These are phyloP conservation scores for Silvanus unidentatus DNA, from an alignment of 2,888 invertebrate species.

Conservation along the genomic window DNA sequence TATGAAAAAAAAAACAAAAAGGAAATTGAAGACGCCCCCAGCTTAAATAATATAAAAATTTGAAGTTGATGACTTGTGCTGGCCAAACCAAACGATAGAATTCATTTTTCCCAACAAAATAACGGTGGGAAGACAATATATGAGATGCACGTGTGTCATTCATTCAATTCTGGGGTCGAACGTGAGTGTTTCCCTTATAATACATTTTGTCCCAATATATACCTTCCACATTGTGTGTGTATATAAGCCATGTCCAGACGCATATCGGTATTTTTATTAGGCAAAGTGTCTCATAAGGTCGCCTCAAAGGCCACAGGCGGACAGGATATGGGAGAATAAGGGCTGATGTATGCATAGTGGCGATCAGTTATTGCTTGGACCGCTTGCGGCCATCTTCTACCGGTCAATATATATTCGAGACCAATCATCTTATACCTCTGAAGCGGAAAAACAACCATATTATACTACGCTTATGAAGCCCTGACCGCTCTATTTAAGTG, in stretches of 20 bases:
- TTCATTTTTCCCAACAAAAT: slow-evolving; percentile 5
- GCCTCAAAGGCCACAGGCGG: slow-evolving; percentile 31
- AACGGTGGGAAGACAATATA: slow-evolving; percentile 18
- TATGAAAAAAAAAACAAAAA: too few species aligned
- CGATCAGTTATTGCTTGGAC: slow-evolving; percentile 37
- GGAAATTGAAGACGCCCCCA: too few species aligned
- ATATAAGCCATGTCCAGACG: slow-evolving; percentile 40
- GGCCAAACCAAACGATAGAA: too few species aligned
- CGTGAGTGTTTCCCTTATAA: slow-evolving; percentile 8
- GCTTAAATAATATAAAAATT: background rate
- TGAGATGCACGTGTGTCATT: slow-evolving; percentile 19
- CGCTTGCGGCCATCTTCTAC: slow-evolving; percentile 34
- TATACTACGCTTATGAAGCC: slow-evolving; percentile 39
- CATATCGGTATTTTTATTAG: slow-evolving; percentile 42
- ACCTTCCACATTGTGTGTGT: slow-evolving; percentile 27
- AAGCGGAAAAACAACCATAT: slow-evolving; percentile 45
- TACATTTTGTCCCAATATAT: slow-evolving; percentile 9
- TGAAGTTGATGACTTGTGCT: background rate
- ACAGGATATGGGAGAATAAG: slow-evolving; percentile 17
- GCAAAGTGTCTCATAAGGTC: slow-evolving; percentile 34
- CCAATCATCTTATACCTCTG: slow-evolving; percentile 41
- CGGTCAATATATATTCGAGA: slow-evolving; percentile 40
- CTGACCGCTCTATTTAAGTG: slow-evolving; percentile 34
- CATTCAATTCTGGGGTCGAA: slow-evolving; percentile 10
- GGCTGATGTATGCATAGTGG: slow-evolving; percentile 37